Evolutionary conservation across 2,113 vertebrate genomes (phyloP), one percentile per base, ranked within the genome.

Genomic region (Brevimyrus niger): DNA sequence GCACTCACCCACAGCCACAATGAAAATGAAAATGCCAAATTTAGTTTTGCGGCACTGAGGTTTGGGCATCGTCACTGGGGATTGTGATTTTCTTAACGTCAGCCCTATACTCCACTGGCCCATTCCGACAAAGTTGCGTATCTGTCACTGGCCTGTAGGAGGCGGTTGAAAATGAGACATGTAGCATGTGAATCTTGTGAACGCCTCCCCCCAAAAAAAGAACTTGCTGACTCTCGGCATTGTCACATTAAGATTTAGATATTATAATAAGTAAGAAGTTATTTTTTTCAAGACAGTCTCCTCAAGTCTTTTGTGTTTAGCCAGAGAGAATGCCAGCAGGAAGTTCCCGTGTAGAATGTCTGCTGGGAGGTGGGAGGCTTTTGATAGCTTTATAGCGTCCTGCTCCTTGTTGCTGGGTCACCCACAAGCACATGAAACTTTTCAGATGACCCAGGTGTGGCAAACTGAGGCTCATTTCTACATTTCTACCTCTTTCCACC

Each of bases 401-500:
- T 27, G 10, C 10, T 69, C 27, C 61, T 69, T 10, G 1, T 27
- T 69, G 10, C n/a, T 27, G 61, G 61, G 61, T 69, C 61, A 69
- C 27, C 61, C n/a, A 31, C 61, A 27, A 69, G 61, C n/a, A 31
- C n/a, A 27, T 31, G 61, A 69, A 69, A 31, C 27, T 31, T 69
- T 10, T 69, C 8, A 31, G 61, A 27, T 80, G 73, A 76, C 69
- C 31, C 4, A 38, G 5, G 69, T 38, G 58, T 27, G 58, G n/a
- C 58, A 65, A 65, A 65, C 9, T 65, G 58, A 65, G n/a, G 8
- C 1, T n/a, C n/a, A 69, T 31, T 69, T 31, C 13, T 31, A 31
- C 61, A 69, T 69, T 69, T 42, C 31, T 38, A 19, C 17, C 93
- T 44, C 50, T 93, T 53, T 90, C 47, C 93, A 1, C 92, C 93